phyloP scores from a whole-genome alignment of 2,797 vertebrate genomes.

The Micromesistius poutassou region DNA sequence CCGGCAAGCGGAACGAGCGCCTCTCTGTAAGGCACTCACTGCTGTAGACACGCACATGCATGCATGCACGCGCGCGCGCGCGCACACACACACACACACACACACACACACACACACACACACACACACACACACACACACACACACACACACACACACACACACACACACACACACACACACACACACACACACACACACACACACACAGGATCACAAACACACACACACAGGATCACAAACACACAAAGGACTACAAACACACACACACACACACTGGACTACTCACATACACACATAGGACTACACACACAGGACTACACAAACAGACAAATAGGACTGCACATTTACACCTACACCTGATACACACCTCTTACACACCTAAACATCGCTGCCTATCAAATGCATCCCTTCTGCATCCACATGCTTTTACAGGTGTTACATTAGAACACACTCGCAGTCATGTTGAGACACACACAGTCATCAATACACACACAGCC shows the following conservation, averaged over 20 bases:
- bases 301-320: too few relatives aligned
- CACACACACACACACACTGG: too few relatives aligned
- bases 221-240: too few relatives aligned
- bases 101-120: background rate
- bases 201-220: too few relatives aligned
- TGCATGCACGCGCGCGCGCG: background rate
- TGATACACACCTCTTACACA: too few relatives aligned
- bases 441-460: background rate
- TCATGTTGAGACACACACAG: background rate
- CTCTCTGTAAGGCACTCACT: slow-evolving; percentile 79
- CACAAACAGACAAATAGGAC: background rate
- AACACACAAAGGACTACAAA: background rate
- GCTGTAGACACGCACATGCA: slow-evolving; percentile 38
- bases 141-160: slow-evolving; percentile 1
- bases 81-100: too few relatives aligned
- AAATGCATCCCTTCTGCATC: background rate
- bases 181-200: slow-evolving; percentile 4
- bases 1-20: slow-evolving; percentile 62
- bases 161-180: slow-evolving; percentile 4
- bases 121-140: background rate
- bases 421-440: background rate
- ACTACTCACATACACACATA: background rate
- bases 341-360: too few relatives aligned
- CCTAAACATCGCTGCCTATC: too few relatives aligned
- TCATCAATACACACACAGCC: slow-evolving; percentile 2